These are phyloP conservation scores for Chionis minor DNA, from an alignment of 2,113 vertebrate species.

Conservation along the genomic window DNA sequence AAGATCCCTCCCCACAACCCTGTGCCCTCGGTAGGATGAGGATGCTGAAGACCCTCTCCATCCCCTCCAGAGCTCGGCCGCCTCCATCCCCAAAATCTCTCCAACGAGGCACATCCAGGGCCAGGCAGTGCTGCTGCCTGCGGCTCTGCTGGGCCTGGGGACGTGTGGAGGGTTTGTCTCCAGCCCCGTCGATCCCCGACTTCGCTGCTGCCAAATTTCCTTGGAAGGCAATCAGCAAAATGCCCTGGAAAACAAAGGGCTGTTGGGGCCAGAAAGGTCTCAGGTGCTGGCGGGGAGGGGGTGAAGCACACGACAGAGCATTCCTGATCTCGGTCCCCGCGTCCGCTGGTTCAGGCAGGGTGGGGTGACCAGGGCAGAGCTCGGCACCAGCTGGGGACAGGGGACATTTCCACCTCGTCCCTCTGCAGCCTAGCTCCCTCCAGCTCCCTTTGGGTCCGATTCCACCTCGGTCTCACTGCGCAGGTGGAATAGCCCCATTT, in stretches of 20 bases:
- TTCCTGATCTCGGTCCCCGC: neutral
- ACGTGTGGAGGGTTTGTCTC: rapidly evolving
- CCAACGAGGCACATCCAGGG: neutral
- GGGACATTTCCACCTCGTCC: neutral
- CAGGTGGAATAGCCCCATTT: neutral
- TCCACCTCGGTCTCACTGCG: neutral
- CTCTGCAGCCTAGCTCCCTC: neutral
- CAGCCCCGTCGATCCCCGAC: neutral
- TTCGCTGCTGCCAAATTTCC: neutral
- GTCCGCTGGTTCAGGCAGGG: rapidly evolving
- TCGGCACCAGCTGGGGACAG: neutral
- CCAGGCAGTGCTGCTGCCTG: neutral
- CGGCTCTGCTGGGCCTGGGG: neutral
- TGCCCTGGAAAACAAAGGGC: neutral
- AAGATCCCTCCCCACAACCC: neutral
- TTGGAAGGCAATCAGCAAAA: neutral
- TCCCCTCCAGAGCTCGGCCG: rapidly evolving
- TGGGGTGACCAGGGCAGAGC: neutral
- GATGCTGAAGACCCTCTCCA: neutral
- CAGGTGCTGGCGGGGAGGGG: neutral
- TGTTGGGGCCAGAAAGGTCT: neutral
- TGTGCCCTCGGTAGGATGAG: neutral
- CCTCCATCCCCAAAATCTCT: neutral
- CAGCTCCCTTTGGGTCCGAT: neutral
- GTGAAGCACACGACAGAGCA: rapidly evolving